Evolutionary conservation across 2,888 invertebrate genomes (phyloP).

Genomic region (Callyntrura guangdongensis): DNA sequence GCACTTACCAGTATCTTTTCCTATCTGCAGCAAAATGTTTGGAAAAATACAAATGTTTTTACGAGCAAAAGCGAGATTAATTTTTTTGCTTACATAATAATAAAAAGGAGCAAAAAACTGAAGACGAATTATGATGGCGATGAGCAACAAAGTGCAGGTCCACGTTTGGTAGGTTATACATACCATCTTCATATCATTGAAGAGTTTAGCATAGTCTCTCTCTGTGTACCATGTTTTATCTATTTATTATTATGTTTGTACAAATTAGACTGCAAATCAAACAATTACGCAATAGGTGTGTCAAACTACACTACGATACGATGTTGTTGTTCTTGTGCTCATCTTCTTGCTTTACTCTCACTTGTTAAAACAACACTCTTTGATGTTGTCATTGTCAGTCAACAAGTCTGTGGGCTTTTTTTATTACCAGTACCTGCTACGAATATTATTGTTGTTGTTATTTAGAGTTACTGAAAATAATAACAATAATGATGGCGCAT

Average conservation of each 20-base stretch:
- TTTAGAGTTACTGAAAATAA: neutral
- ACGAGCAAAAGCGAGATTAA: conserved; percentile 3
- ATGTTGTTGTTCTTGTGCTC: conserved; percentile 12
- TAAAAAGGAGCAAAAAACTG: conserved; percentile 13
- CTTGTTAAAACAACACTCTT: neutral
- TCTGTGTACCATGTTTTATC: neutral
- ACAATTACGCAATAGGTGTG: conserved; percentile 50
- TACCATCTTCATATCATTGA: neutral
- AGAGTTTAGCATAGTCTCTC: neutral
- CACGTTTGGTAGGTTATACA: neutral
- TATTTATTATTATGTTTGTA: neutral
- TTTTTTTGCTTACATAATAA: conserved; percentile 20
- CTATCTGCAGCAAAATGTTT: neutral
- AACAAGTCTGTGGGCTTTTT: conserved; percentile 3
- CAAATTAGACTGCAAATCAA: conserved; percentile 32
- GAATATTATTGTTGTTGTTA: neutral
- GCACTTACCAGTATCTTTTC: neutral
- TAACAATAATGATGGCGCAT: neutral
- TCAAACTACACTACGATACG: neutral
- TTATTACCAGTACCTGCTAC: neutral
- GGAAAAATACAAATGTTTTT: neutral
- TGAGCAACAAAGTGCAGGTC: conserved; percentile 12
- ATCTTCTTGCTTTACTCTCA: neutral
- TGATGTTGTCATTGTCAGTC: conserved; percentile 4
- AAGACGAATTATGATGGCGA: neutral